Base-by-base conservation (phyloP, 2,888 invertebrate species). In the Julus scanicus region DNA sequence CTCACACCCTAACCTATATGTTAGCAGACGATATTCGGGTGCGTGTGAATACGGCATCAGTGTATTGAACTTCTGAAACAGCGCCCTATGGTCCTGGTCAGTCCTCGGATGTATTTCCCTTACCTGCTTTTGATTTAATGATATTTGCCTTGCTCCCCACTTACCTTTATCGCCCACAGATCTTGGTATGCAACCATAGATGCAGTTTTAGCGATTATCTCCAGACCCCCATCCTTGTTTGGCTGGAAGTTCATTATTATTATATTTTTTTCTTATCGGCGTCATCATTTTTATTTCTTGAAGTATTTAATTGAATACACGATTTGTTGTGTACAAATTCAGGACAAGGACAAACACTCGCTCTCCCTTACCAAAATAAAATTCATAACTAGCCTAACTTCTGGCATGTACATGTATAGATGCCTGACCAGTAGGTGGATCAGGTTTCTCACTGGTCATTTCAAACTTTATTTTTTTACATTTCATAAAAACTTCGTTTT, bases 221-320 rank as follows among this genome's bases (percentile, higher is more conserved):
- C 20, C 29, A 20, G 9, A 29, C 71, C 71, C 53, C 71, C n/a
- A 63, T 71, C 71, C 71, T 71, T 71, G 71, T 71, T 29, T 71
- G 71, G 71, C 8, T 71, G 71, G 71, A 71, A 71, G 71, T 71
- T 71, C 20, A 20, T 71, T 71, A 71, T 71, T 71, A 71, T 71
- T 63, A 63, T 63, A 29, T 29, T 29, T 71, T 20, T 71, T 29
- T 29, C 71, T 71, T 71, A 71, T 71, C 71, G 71, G 29, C 71
- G 71, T 71, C 71, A 71, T 71, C 71, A 71, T 71, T 71, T 71
- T 71, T 71, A 71, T 71, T 71, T 71, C 71, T 29, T 71, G 3
- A 71, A 71, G 29, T 71, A 71, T 71, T 71, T 71, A 71, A 71
- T 71, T 71, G 71, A 71, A 71, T 71, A 71, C 71, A 71, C 71